Base-by-base conservation (phyloP, 2,888 invertebrate genomes). In the Orthonychiurus folsomi region DNA sequence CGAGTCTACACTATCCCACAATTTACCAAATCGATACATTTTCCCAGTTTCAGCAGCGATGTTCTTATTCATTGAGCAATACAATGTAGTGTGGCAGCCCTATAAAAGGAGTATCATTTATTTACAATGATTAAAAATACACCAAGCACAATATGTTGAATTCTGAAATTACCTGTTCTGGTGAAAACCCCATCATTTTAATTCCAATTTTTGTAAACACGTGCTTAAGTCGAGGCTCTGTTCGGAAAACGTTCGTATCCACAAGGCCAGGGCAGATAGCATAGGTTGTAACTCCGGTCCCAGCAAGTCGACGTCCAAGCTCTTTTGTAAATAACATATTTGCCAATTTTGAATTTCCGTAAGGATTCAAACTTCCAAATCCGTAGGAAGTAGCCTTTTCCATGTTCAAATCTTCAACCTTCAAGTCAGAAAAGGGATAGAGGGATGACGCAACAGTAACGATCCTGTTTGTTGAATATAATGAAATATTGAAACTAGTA, bases 191-290 rank as follows among this genome's bases (percentile, higher is more conserved):
- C 12, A 57, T 25, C 12, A 57, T n/a, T n/a, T 28, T 47, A 20
- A 57, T 28, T 18, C 57, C 20, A 21, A 28, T 12, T 28, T 57
- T 57, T 26, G 57, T 57, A n/a, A 28, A 28, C 9, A 57, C 26
- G 12, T 47, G 23, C 20, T 57, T 57, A 20, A 28, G 9, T 23
- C 37, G n/a, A 47, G 37, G 28, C 37, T 57, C 24, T 9, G 57
- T 57, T 25, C 57, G 3, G 26, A 57, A 57, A 2, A 57, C 57
- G 23, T 57, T 57, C 37, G 57, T 57, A 12, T 57, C 37, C 56
- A 86, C 86, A 79, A 88, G 88, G 5, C 89, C 90, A 1, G 90
- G 91, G 73, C 88, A 89, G 66, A 86, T 81, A 26, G 84, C 81
- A 71, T 85, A 84, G 0, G 85, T 84, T 69, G 83, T 83, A 21